A percentile compares a stretch with the other conserved stretches of the same genome.
These are phyloP conservation scores for Tragopan temminckii DNA, from an alignment of 2,797 vertebrate genomes.

Conservation along the genomic window DNA sequence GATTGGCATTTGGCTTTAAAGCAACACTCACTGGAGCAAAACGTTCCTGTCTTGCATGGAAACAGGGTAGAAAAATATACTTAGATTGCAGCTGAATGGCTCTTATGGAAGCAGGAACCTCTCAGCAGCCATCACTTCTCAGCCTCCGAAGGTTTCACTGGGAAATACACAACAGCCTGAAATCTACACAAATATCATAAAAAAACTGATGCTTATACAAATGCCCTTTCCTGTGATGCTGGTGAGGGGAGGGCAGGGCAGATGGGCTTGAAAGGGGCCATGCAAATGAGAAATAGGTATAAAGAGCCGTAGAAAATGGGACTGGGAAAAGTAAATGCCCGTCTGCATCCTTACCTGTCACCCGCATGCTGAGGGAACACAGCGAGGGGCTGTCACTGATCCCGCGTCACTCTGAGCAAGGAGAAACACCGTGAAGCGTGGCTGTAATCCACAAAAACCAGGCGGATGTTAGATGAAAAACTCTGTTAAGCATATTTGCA, in stretches of 20 bases:
- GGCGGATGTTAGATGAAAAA: background rate
- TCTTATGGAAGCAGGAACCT: background rate
- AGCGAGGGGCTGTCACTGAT: background rate
- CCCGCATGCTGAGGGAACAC: slow-evolving; percentile 16
- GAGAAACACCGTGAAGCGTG: background rate
- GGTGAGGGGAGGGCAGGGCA: background rate
- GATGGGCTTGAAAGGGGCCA: background rate
- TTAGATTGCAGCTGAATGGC: slow-evolving; percentile 52
- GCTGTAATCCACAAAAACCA: background rate
- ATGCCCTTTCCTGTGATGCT: background rate
- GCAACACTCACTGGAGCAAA: slow-evolving; percentile 37
- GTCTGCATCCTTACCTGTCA: slow-evolving; percentile 25
- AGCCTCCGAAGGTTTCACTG: background rate
- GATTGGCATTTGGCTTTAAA: slow-evolving; percentile 58
- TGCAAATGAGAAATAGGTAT: background rate
- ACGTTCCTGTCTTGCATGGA: slow-evolving; percentile 35
- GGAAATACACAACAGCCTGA: slow-evolving; percentile 31
- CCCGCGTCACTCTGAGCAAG: background rate
- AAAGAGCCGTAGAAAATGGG: background rate
- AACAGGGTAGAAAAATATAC: slow-evolving; percentile 45
- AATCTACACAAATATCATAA: background rate
- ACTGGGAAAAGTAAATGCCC: background rate
- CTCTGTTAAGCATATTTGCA: background rate
- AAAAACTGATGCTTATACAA: background rate
- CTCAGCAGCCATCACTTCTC: slow-evolving; percentile 19